phyloP scores from a whole-genome alignment of 2,888 invertebrate species.

The Xylota segnis region DNA sequence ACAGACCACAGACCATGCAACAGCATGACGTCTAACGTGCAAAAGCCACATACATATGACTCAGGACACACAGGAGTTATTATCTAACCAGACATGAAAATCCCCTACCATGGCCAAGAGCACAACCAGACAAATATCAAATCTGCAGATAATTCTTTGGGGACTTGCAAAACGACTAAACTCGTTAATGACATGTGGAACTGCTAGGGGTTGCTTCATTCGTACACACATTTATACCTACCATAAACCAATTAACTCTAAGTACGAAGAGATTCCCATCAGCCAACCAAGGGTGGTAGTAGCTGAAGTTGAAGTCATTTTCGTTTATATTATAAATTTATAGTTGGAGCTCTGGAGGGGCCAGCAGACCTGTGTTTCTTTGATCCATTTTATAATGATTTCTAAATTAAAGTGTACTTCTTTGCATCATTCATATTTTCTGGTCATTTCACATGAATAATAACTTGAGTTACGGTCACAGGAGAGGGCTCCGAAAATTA shows the following conservation, averaged over 20 bases:
- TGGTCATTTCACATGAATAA: conserved; percentile 7
- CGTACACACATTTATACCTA: no score
- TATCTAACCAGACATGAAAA: neutral
- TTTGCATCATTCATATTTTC: neutral
- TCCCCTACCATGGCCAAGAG: neutral
- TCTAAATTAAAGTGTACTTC: conserved; percentile 4
- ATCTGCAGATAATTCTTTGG: neutral
- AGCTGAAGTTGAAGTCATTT: neutral
- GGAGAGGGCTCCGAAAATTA: neutral
- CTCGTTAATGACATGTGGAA: neutral
- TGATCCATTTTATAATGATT: conserved; percentile 1
- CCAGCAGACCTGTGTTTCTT: neutral
- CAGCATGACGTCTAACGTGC: neutral
- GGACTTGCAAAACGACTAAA: neutral
- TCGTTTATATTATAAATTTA: neutral
- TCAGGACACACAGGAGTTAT: neutral
- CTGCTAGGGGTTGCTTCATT: no score
- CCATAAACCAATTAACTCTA: neutral
- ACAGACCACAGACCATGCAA: neutral
- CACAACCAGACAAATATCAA: neutral
- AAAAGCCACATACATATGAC: neutral
- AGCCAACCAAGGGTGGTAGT: neutral
- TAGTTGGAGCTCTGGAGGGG: neutral
- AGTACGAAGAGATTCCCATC: neutral
- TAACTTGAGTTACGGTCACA: neutral